These are phyloP conservation scores for Pedicia rivosa DNA, from an alignment of 2,888 invertebrate species.

Conservation along the genomic window DNA sequence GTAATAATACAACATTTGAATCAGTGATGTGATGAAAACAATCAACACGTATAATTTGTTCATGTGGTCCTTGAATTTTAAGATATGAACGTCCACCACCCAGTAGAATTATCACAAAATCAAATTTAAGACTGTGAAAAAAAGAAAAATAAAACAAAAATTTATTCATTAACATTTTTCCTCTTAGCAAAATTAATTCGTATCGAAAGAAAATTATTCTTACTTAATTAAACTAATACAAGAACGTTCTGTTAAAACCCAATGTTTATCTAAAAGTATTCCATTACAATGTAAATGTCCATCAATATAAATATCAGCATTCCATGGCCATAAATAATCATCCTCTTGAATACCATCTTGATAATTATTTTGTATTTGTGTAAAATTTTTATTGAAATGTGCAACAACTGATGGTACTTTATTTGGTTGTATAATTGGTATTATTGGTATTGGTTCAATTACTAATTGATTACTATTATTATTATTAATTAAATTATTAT, in stretches of 20 bases:
- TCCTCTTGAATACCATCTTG: neutral
- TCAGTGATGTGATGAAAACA: conserved; percentile 38
- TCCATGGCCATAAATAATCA: conserved; percentile 47
- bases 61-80: conserved; percentile 44
- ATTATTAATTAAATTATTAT: conserved; percentile 19
- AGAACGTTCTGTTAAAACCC: conserved; percentile 43
- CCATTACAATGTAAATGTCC: conserved; percentile 55
- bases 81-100: conserved; percentile 48
- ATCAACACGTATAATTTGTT: conserved; percentile 48
- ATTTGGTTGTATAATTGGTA: conserved; percentile 13
- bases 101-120: conserved; percentile 45
- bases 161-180: no score
- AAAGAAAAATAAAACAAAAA: no score
- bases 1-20: conserved; percentile 44
- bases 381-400: conserved; percentile 1
- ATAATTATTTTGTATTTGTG: neutral
- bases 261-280: conserved; percentile 44
- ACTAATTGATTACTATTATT: conserved; percentile 10
- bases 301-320: conserved; percentile 52
- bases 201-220: conserved; percentile 16
- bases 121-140: conserved; percentile 33
- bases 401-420: conserved; percentile 11
- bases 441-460: conserved; percentile 12
- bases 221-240: conserved; percentile 35
- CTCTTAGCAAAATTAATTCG: conserved; percentile 5